Conservation (phyloP, 2,113 vertebrate species). For the Cariama cristata region DNA sequence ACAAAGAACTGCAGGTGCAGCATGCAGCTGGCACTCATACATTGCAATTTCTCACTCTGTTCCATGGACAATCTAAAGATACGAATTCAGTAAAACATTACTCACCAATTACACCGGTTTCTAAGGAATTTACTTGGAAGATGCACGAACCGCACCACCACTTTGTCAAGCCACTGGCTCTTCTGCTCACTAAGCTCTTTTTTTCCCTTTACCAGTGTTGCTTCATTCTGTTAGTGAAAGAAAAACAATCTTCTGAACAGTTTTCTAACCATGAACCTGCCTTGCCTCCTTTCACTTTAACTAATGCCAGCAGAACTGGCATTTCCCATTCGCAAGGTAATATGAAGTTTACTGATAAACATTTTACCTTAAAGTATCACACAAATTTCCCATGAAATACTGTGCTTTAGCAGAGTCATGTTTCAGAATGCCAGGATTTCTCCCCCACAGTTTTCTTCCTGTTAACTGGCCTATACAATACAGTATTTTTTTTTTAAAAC, state of each 20-base stretch:
- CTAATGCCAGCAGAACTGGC: background rate
- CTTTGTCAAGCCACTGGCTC: background rate
- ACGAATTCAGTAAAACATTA: constrained; percentile 30
- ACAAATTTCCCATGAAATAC: background rate
- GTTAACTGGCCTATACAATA: background rate
- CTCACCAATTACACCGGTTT: constrained; percentile 8
- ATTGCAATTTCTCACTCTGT: background rate
- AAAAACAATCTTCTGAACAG: background rate
- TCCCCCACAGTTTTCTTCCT: background rate
- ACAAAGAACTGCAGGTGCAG: background rate
- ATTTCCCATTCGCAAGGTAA: background rate
- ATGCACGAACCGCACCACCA: background rate
- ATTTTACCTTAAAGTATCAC: background rate
- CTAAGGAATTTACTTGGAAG: constrained; percentile 37
- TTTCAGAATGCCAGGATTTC: background rate
- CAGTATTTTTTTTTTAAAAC: background rate
- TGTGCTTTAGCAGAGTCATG: background rate
- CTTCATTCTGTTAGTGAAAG: background rate
- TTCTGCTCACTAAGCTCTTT: background rate
- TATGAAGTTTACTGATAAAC: background rate
- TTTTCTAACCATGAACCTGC: background rate
- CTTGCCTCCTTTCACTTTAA: background rate
- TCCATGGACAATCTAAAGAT: constrained; percentile 1
- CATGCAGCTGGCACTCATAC: background rate
- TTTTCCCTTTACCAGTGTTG: background rate